These are phyloP conservation scores for Melospiza georgiana DNA, from an alignment of 2,113 vertebrate species.

Conservation along the genomic window DNA sequence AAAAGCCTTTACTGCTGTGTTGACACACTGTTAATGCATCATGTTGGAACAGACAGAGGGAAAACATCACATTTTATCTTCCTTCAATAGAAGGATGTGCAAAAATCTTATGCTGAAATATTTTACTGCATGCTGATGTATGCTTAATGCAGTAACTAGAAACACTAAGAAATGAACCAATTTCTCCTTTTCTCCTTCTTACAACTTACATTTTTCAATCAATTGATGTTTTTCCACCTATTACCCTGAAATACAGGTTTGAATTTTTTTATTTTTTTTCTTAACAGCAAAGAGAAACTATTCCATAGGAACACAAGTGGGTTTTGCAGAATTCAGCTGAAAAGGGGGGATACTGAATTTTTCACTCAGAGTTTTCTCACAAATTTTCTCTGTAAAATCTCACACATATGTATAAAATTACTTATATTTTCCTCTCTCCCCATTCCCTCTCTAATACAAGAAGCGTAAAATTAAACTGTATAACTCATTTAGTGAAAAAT, in stretches of 20 bases:
- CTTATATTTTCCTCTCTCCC: neutral
- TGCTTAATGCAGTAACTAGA: neutral
- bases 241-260: neutral
- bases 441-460: neutral
- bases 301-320: neutral
- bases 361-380: neutral
- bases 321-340: neutral
- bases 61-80: neutral
- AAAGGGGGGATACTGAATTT: neutral
- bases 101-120: neutral
- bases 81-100: neutral
- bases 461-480: neutral
- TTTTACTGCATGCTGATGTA: neutral
- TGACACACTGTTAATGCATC: neutral
- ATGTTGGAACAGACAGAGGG: neutral
- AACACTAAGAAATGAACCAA: neutral
- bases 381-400: neutral
- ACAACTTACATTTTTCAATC: neutral
- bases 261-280: neutral
- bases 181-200: neutral
- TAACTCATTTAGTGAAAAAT: neutral
- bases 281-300: neutral
- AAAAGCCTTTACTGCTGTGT: neutral
- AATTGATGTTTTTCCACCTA: neutral
- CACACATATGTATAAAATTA: neutral